Conservation (phyloP, 2,113 vertebrate species). For the Saccopteryx bilineata region DNA sequence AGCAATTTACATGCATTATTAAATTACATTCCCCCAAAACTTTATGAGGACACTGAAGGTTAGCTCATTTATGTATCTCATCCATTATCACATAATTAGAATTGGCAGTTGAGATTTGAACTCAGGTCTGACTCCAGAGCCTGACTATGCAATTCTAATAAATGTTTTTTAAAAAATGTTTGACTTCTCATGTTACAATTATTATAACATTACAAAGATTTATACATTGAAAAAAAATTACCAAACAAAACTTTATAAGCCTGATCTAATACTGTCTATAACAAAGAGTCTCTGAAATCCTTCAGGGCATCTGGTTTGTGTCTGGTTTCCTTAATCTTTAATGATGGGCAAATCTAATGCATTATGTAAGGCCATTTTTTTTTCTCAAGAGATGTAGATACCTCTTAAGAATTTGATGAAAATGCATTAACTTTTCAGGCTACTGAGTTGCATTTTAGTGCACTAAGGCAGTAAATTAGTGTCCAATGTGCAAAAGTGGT, state of each 20-base stretch:
- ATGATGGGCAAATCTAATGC: slow-evolving; percentile 81
- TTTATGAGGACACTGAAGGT: slow-evolving; percentile 1
- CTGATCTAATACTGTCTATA: background rate
- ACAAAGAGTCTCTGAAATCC: slow-evolving; percentile 46
- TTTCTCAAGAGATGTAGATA: slow-evolving; percentile 80
- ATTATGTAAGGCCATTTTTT: slow-evolving; percentile 77
- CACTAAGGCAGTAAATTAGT: slow-evolving; percentile 77
- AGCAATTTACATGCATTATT: slow-evolving; percentile 55
- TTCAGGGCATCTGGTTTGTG: slow-evolving; percentile 71
- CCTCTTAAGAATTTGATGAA: slow-evolving; percentile 81
- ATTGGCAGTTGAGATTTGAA: slow-evolving; percentile 49
- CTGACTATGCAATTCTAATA: background rate
- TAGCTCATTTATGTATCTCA: slow-evolving; percentile 27
- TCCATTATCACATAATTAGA: background rate
- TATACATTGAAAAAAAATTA: slow-evolving; percentile 43
- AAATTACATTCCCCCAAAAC: background rate
- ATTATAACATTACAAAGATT: background rate
- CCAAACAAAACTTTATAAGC: slow-evolving; percentile 48
- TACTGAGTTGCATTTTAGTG: slow-evolving; percentile 77
- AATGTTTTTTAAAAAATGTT: background rate
- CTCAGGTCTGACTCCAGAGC: background rate
- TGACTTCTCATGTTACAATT: background rate
- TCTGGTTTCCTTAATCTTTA: slow-evolving; percentile 82
- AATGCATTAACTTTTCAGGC: slow-evolving; percentile 82
- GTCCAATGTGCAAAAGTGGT: slow-evolving; percentile 56